Percentiles rank a stretch among this genome's conserved stretches.
phyloP scores from a whole-genome alignment of 2,888 invertebrate species.

The Netelia fuscicornis region DNA sequence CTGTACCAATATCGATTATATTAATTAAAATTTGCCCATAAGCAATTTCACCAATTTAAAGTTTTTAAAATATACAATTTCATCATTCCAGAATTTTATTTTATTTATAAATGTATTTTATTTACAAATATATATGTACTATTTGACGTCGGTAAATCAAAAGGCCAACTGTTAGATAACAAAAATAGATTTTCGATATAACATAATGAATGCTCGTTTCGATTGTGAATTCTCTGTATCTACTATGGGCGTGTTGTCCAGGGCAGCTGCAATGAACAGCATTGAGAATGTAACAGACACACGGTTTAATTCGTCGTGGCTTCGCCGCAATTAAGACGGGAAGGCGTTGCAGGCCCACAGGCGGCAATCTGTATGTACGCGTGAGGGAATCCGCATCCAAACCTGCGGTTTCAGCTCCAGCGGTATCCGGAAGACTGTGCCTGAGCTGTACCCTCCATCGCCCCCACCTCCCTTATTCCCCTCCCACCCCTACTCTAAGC shows the following conservation, averaged over 20 bases:
- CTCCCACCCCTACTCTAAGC: conserved; percentile 52
- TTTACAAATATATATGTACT: too few relatives aligned
- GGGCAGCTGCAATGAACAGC: conserved; percentile 4
- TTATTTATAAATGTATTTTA: too few relatives aligned
- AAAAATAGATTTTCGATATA: too few relatives aligned
- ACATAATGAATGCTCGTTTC: neutral
- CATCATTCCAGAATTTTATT: too few relatives aligned
- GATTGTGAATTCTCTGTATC: neutral
- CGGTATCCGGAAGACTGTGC: conserved; percentile 23
- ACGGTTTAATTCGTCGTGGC: conserved; percentile 47
- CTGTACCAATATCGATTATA: too few relatives aligned
- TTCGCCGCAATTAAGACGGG: neutral
- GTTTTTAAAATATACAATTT: too few relatives aligned
- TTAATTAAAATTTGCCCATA: too few relatives aligned
- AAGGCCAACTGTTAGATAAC: too few relatives aligned
- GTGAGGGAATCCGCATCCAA: conserved; percentile 31
- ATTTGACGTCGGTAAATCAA: too few relatives aligned
- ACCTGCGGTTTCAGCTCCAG: conserved; percentile 32
- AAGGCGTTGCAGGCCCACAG: conserved; percentile 28
- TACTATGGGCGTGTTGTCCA: neutral
- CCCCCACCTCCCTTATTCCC: conserved; percentile 6
- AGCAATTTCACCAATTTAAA: too few relatives aligned
- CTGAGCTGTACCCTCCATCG: neutral
- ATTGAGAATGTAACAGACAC: conserved; percentile 29
- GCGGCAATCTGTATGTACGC: conserved; percentile 4